phyloP scores from a whole-genome alignment of 2,113 vertebrate species.

The Emydocephalus ijimae region DNA sequence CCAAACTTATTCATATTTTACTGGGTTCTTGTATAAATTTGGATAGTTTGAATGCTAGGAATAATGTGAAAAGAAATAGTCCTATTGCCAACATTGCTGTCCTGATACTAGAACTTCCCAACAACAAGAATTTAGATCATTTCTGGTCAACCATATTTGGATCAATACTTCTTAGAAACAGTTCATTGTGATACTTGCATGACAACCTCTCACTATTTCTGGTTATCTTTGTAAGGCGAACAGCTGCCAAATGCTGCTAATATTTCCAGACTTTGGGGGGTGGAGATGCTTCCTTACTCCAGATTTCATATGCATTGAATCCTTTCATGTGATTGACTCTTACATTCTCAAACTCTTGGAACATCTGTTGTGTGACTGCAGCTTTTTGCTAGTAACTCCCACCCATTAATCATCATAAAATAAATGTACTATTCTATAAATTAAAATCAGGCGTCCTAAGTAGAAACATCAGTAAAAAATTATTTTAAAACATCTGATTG shows the following conservation, averaged over 20 bases:
- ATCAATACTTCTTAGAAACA: neutral
- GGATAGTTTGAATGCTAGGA: neutral
- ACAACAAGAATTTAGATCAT: neutral
- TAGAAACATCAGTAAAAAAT: conserved; percentile 20
- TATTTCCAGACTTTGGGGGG: conserved; percentile 41
- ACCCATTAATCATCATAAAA: conserved; percentile 13
- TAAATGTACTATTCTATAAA: conserved; percentile 44
- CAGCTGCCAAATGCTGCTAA: conserved; percentile 52
- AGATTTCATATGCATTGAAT: conserved; percentile 45
- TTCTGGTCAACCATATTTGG: conserved; percentile 2
- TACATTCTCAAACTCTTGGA: conserved; percentile 34
- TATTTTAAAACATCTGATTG: conserved; percentile 6
- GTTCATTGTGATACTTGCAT: neutral
- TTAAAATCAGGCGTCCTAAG: conserved; percentile 37
- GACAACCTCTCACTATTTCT: conserved; percentile 24
- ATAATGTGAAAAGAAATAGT: neutral
- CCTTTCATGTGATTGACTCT: conserved; percentile 29
- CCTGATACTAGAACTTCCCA: neutral
- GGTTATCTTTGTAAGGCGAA: conserved; percentile 51
- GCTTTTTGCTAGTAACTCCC: conserved; percentile 42
- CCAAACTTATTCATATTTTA: neutral
- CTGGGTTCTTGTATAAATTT: neutral
- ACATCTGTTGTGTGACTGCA: conserved; percentile 46
- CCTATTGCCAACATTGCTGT: neutral
- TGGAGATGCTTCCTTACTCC: conserved; percentile 18